These are phyloP conservation scores for Zygaena filipendulae DNA, from an alignment of 2,888 invertebrate genomes.

Conservation along the genomic window DNA sequence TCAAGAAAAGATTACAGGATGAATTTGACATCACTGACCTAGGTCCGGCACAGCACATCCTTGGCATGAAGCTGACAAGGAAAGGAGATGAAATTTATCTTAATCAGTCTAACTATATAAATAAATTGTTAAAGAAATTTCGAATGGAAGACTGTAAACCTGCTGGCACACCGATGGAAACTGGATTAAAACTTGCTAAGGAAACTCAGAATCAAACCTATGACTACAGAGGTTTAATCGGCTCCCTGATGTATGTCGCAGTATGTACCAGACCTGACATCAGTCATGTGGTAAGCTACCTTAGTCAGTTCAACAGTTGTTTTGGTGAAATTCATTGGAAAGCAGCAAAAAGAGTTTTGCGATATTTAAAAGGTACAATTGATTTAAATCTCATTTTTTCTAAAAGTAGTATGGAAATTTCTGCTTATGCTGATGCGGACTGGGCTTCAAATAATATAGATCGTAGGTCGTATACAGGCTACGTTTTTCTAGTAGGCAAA, in stretches of 20 bases:
- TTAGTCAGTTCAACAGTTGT: conserved; percentile 17
- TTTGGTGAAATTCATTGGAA: conserved; percentile 15
- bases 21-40: conserved; percentile 16
- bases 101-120: too few species aligned
- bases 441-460: conserved; percentile 13
- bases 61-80: conserved; percentile 12
- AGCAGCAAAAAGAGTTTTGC: conserved; percentile 16
- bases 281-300: conserved; percentile 12
- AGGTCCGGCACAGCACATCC: conserved; percentile 7
- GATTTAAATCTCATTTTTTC: conserved; percentile 10
- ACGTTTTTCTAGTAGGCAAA: conserved; percentile 11
- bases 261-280: conserved; percentile 19
- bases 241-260: conserved; percentile 16
- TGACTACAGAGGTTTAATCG: conserved; percentile 9
- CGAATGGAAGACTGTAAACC: conserved; percentile 8
- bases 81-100: too few species aligned
- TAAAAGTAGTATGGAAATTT: too few species aligned
- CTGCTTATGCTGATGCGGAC: conserved; percentile 15
- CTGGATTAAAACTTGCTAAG: conserved; percentile 4
- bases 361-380: conserved; percentile 18
- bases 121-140: too few species aligned
- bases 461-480: conserved; percentile 17
- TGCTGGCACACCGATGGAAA: conserved; percentile 10
- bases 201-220: background rate
- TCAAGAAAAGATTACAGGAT: too few species aligned